Percentiles rank a stretch among this genome's conserved stretches.
Evolutionary conservation across 2,113 vertebrate species (phyloP).

Genomic region (Eira barbara): DNA sequence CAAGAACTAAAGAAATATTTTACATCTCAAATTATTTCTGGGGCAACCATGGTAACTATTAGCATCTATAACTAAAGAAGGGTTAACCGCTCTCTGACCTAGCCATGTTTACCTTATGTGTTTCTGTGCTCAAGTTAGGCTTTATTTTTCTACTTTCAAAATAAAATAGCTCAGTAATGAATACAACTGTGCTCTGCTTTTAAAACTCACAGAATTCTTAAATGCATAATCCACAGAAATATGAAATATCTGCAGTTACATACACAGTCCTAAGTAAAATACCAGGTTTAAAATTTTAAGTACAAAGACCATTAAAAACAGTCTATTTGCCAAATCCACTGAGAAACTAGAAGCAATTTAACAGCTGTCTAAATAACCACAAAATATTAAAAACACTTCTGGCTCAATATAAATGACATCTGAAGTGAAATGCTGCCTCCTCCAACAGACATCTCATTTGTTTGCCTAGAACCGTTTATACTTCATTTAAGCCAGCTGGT

Average conservation of each 20-base stretch:
- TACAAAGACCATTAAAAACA: constrained; percentile 72
- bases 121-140: not conserved
- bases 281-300: constrained; percentile 58
- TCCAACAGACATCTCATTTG: constrained; percentile 67
- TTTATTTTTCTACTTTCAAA: constrained; percentile 39
- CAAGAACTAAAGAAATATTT: constrained; percentile 27
- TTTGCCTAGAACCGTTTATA: constrained; percentile 74
- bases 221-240: constrained; percentile 25
- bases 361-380: constrained; percentile 84
- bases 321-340: constrained; percentile 74
- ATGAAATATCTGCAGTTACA: constrained; percentile 33
- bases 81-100: not conserved
- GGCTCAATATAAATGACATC: constrained; percentile 78
- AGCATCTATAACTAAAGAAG: not conserved
- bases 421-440: constrained; percentile 70
- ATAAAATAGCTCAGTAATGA: not conserved
- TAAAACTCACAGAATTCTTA: constrained; percentile 29
- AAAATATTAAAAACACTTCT: constrained; percentile 79
- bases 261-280: constrained; percentile 14
- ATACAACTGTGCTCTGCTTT: constrained; percentile 8
- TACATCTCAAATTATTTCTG: not conserved
- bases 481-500: constrained; percentile 78
- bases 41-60: not conserved
- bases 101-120: not conserved
- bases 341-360: constrained; percentile 79